Evolutionary conservation across 2,888 invertebrate genomes (phyloP), one percentile per base, ranked within the genome.

Genomic region (Kryphioiulus occultus): DNA sequence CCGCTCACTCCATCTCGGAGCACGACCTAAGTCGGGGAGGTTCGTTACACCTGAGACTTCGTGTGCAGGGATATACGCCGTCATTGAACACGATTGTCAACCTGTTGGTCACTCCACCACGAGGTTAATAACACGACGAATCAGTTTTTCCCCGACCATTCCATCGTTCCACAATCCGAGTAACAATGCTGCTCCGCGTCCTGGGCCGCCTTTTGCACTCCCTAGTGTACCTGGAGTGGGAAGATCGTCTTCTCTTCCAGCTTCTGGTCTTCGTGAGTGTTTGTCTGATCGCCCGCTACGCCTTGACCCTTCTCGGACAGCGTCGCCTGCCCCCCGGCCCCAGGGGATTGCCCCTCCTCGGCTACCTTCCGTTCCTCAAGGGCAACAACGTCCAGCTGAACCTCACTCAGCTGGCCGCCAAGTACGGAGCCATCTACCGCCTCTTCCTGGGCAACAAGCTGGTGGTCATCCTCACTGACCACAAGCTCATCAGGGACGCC

Each of bases 401-500:
- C 88, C 96, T 96, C 92, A 94, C 95, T 91, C 94, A 95, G 90
- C 92, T 98, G 90, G 95, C 96, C 82, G 94, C 95, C 89, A 94
- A 94, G 90, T 97, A 96, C 92, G 97, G 97, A 12, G 93, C 95
- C 12, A 93, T 97, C 89, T 96, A 97, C 93, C 96, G 96, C 88
- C 94, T 96, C 12, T 93, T 95, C 82, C 94, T 97, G 86, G 97
- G 97, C 88, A 95, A 94, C 90, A 96, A 97, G 91, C 93, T 96
- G 89, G 95, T 96, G 15, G 95, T 98, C 87, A 96, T 98, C 88
- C 93, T 98, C 90, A 96, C 96, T 93, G 97, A 97, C 93, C 95
- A 96, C 92, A 95, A 95, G 91, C 94, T 95, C 91, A 97, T 98
- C 91, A 94, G 97, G 89, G 96, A 97, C 91, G 95, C 96, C 42